Evolutionary conservation across 2,888 invertebrate species (phyloP).

Genomic region (Drosophila falleni): DNA sequence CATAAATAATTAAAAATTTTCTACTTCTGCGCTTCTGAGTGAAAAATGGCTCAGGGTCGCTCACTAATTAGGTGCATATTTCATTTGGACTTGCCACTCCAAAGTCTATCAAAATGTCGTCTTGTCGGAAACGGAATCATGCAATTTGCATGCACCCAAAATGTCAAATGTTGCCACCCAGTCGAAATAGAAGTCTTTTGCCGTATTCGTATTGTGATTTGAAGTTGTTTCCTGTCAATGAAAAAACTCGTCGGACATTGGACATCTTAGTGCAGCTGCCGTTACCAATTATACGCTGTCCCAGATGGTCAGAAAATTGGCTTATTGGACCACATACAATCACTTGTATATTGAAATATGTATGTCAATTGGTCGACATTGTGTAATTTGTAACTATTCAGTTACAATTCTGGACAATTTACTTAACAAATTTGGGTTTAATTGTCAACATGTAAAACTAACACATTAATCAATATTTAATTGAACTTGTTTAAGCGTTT

Average conservation of each 20-base stretch:
- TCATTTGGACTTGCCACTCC: slow-evolving; percentile 38
- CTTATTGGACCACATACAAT: slow-evolving; percentile 21
- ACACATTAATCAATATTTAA: not conserved
- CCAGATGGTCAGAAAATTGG: slow-evolving; percentile 19
- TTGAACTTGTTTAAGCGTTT: not conserved
- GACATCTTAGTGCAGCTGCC: slow-evolving; percentile 40
- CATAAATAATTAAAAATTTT: slow-evolving; percentile 75
- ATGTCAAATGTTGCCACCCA: slow-evolving; percentile 29
- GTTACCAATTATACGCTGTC: slow-evolving; percentile 42
- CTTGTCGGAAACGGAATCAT: slow-evolving; percentile 57
- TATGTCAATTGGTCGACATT: slow-evolving; percentile 11
- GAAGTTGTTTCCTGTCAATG: slow-evolving; percentile 39
- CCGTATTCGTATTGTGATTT: slow-evolving; percentile 15
- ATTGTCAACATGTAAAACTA: not conserved
- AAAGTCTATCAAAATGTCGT: slow-evolving; percentile 45
- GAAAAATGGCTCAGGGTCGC: slow-evolving; percentile 65
- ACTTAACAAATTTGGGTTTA: not conserved
- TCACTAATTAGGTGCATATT: slow-evolving; percentile 69
- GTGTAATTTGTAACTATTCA: slow-evolving; percentile 13
- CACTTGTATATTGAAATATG: slow-evolving; percentile 22
- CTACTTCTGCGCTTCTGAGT: slow-evolving; percentile 31
- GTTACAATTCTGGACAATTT: not conserved
- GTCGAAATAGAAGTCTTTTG: not conserved
- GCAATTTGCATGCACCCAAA: slow-evolving; percentile 56
- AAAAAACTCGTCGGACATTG: slow-evolving; percentile 22